phyloP scores from a whole-genome alignment of 2,113 vertebrate species.

The rabbit (Oryctolagus cuniculus) region DNA sequence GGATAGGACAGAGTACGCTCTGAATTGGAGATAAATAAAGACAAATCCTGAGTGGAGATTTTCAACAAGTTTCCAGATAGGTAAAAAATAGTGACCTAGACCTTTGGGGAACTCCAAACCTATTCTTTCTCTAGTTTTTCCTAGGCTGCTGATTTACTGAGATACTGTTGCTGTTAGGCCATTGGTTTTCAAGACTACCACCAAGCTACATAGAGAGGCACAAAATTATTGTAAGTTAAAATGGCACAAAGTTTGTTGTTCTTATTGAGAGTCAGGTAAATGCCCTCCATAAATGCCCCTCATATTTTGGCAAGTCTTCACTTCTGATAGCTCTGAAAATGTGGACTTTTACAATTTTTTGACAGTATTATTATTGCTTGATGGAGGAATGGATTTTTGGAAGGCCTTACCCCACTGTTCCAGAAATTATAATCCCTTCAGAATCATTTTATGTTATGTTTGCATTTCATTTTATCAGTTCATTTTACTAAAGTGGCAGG shows the following conservation, averaged over 20 bases:
- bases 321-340: neutral
- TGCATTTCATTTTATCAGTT: neutral
- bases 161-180: neutral
- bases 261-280: neutral
- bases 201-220: neutral
- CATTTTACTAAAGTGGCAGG: neutral
- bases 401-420: neutral
- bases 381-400: neutral
- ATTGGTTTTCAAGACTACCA: neutral
- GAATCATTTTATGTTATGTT: neutral
- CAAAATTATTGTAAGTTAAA: slow-evolving; percentile 9
- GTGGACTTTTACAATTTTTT: neutral
- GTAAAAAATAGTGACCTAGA: neutral
- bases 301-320: neutral
- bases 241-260: neutral
- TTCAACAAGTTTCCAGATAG: neutral
- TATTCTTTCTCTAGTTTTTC: neutral
- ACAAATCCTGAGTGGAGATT: neutral
- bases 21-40: neutral
- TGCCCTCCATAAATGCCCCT: neutral
- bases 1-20: neutral
- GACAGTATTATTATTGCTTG: neutral
- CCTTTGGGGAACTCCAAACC: neutral
- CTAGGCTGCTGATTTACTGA: neutral
- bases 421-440: neutral